Percentiles rank a stretch among this genome's conserved stretches.
phyloP scores from a whole-genome alignment of 2,888 invertebrate genomes.

The Nyleta sp. region DNA sequence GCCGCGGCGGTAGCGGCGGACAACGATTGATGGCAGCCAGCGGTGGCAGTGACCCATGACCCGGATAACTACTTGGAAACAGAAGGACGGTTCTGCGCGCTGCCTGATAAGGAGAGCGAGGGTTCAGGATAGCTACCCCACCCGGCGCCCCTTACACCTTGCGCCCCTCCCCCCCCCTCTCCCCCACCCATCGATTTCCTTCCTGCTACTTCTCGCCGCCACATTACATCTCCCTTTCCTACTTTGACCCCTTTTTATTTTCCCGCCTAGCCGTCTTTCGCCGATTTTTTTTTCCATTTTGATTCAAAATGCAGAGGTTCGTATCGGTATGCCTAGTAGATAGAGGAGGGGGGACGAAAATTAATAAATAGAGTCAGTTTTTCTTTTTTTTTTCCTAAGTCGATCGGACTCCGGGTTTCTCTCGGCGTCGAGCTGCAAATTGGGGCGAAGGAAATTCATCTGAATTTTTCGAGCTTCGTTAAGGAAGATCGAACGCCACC shows the following conservation, averaged over 20 bases:
- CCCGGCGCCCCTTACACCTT: slow-evolving; percentile 76
- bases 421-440: too few species aligned
- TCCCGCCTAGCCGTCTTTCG: neutral
- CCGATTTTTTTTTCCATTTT: slow-evolving; percentile 39
- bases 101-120: slow-evolving; percentile 70
- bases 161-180: slow-evolving; percentile 69
- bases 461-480: slow-evolving; percentile 42
- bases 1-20: slow-evolving; percentile 40
- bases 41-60: slow-evolving; percentile 82
- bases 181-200: slow-evolving; percentile 75
- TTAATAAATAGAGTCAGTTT: neutral
- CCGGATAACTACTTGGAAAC: slow-evolving; percentile 76
- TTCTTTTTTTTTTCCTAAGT: too few species aligned
- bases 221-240: slow-evolving; percentile 40
- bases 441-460: slow-evolving; percentile 28
- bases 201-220: slow-evolving; percentile 61
- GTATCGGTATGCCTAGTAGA: too few species aligned
- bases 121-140: slow-evolving; percentile 77
- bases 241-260: slow-evolving; percentile 49
- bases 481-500: slow-evolving; percentile 30
- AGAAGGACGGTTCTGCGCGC: slow-evolving; percentile 71
- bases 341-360: too few species aligned
- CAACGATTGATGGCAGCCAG: slow-evolving; percentile 69
- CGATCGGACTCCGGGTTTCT: too few species aligned
- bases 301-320: neutral